Evolutionary conservation across 2,888 invertebrate genomes (phyloP).

Genomic region (Cheilosia variabilis): DNA sequence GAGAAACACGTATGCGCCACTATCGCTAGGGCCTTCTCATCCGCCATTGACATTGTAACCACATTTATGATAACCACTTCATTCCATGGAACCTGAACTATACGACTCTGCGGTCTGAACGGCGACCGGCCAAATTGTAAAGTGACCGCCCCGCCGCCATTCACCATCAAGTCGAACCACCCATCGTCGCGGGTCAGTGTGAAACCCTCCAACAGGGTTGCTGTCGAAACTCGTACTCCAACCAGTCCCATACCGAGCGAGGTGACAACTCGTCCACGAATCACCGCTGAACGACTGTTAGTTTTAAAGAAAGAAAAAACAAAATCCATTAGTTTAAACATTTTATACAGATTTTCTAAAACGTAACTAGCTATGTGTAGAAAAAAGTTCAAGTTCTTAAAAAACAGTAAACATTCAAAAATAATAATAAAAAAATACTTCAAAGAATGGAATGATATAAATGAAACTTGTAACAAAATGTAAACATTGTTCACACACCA

Average conservation of each 20-base stretch:
- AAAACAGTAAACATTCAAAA: slow-evolving; percentile 56
- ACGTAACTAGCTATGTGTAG: slow-evolving; percentile 46
- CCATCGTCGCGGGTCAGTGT: slow-evolving; percentile 96
- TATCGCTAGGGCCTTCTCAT: slow-evolving; percentile 88
- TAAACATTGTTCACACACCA: slow-evolving; percentile 81
- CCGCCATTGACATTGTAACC: slow-evolving; percentile 91
- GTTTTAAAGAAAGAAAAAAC: slow-evolving; percentile 72
- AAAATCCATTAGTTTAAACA: slow-evolving; percentile 29
- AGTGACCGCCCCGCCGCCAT: slow-evolving; percentile 99
- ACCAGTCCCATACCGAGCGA: slow-evolving; percentile 96
- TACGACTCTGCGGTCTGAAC: slow-evolving; percentile 93
- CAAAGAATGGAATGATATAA: slow-evolving; percentile 51
- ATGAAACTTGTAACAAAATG: slow-evolving; percentile 76
- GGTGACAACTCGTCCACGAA: slow-evolving; percentile 96
- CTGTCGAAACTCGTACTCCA: slow-evolving; percentile 97
- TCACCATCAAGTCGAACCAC: slow-evolving; percentile 99
- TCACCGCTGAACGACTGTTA: slow-evolving; percentile 96
- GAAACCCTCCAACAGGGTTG: slow-evolving; percentile 97
- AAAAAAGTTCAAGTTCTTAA: slow-evolving; percentile 50
- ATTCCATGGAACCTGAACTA: slow-evolving; percentile 98
- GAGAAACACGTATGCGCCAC: slow-evolving; percentile 92
- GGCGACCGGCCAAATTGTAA: slow-evolving; percentile 96
- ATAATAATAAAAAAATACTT: slow-evolving; percentile 36
- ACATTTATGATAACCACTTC: slow-evolving; percentile 97
- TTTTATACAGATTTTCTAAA: neutral